Evolutionary conservation across 1,140 invertebrate species (phyloP), one percentile per base, ranked within the genome.

Genomic region (Laupala kohalensis): DNA sequence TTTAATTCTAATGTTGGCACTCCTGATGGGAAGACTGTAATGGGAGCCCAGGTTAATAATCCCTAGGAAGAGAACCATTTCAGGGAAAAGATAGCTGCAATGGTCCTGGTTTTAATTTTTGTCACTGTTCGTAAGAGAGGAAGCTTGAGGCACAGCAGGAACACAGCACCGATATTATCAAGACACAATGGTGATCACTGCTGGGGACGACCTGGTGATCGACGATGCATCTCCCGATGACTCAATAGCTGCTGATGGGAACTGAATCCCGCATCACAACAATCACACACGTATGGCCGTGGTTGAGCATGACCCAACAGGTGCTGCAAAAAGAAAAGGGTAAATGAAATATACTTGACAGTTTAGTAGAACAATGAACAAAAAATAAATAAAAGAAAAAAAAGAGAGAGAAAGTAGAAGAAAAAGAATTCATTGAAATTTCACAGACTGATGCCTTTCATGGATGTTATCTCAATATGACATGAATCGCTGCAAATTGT

Each of bases 181-280:
- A 53, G 37, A 53, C 37, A 53, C 37, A 13, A 53, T 53, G 37
- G 37, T 53, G 37, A 53, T 53, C 37, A 53, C 37, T 53, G 19
- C 19, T 53, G 37, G 37, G 37, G 37, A 53, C 37, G 37, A 53
- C 37, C 37, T 13, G 37, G 37, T 4, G 37, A 53, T 19, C 37
- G 71, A 15, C 71, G 73, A 25, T 79, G 78, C 53, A 79, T 72
- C 29, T 68, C 62, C 70, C 77, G 73, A 74, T 79, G 78, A 25
- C 74, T 72, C 69, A 75, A 73, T 12, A 79, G 73, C 13, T 74
- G 74, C 65, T 75, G 74, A 9, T 74, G 72, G 9, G 77, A 75
- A 15, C 77, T 78, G 73, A 79, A 79, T 29, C 78, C 78, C 68
- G 78, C 78, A 76, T 79, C 78, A 75, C 78, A 79, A 29, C 75